Conservation (phyloP, 1,140 invertebrate genomes). For the Xylocopa sonorina region DNA sequence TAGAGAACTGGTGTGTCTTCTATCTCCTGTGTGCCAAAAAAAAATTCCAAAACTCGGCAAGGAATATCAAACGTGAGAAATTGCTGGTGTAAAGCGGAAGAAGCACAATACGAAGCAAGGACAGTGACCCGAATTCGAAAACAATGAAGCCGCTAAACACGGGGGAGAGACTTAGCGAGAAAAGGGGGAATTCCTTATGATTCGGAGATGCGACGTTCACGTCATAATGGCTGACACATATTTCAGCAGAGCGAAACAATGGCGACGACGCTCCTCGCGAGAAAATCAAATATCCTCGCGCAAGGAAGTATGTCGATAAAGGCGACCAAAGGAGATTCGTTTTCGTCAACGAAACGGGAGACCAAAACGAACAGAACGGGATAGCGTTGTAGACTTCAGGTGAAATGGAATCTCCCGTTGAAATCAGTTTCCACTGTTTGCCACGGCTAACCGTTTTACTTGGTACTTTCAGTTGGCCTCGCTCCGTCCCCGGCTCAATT, state of each 20-base stretch:
- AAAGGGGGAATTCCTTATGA: slow-evolving; percentile 54
- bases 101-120: not conserved
- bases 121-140: slow-evolving; percentile 57
- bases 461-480: not conserved
- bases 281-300: slow-evolving; percentile 23
- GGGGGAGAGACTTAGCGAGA: slow-evolving; percentile 35
- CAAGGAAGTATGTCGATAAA: slow-evolving; percentile 11
- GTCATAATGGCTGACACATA: slow-evolving; percentile 59
- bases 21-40: too few relatives aligned
- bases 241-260: slow-evolving; percentile 48
- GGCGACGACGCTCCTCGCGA: not conserved
- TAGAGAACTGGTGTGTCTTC: too few relatives aligned
- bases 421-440: not conserved
- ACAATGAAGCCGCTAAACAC: slow-evolving; percentile 54
- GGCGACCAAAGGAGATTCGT: not conserved
- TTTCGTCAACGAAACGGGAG: not conserved
- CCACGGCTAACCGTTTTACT: not conserved
- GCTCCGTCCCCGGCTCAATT: not conserved
- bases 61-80: too few relatives aligned
- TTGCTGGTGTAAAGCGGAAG: not conserved
- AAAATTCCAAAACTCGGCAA: too few relatives aligned
- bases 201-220: slow-evolving; percentile 25
- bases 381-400: not conserved
- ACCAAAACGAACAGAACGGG: not conserved
- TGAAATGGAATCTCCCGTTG: not conserved